These are phyloP conservation scores for Aptenodytes forsteri DNA, from an alignment of 2,113 vertebrate species.

Conservation along the genomic window DNA sequence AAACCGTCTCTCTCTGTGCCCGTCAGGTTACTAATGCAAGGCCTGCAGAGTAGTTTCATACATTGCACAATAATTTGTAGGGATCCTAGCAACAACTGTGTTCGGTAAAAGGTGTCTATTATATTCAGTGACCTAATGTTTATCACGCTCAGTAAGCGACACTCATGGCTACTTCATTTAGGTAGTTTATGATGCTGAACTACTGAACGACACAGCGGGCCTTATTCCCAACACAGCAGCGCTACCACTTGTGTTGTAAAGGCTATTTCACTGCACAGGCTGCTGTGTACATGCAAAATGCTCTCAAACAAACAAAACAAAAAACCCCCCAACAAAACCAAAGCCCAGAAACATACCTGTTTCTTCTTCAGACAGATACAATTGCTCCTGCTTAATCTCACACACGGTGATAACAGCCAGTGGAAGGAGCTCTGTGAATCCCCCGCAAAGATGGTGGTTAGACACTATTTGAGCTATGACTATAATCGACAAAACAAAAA, in stretches of 20 bases:
- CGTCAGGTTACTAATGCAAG: not conserved
- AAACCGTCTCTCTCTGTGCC: not conserved
- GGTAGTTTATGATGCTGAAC: not conserved
- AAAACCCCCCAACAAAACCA: not conserved
- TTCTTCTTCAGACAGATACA: not conserved
- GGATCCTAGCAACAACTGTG: conserved; percentile 43
- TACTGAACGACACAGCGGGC: not conserved
- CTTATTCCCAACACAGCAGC: not conserved
- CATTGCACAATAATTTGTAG: not conserved
- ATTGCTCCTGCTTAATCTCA: not conserved
- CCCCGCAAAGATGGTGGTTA: rapidly evolving
- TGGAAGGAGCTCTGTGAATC: not conserved
- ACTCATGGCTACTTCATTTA: not conserved
- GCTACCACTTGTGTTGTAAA: not conserved
- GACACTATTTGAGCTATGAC: not conserved
- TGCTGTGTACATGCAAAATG: not conserved
- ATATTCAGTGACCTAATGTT: not conserved
- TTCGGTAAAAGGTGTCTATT: conserved; percentile 29
- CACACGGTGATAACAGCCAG: not conserved
- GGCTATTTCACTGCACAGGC: not conserved
- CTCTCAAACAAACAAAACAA: not conserved
- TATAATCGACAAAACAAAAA: not conserved
- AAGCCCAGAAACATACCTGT: not conserved
- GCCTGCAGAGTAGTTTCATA: not conserved
- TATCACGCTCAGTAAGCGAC: not conserved